Base-by-base conservation (phyloP, 2,797 vertebrate genomes). In the Pempheris klunzingeri region DNA sequence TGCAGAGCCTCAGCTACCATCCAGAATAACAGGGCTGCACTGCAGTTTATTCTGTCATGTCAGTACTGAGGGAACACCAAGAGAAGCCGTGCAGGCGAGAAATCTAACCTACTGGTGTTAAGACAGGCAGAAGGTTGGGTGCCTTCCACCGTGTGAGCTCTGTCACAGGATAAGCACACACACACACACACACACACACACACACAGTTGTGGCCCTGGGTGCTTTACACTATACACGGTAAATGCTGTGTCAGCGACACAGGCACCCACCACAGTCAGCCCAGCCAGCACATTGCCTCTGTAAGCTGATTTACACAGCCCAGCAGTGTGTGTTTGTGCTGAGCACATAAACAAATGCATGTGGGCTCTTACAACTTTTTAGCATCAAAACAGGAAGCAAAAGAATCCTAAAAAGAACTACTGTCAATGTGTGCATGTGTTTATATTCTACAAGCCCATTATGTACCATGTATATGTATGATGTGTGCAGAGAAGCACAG, bases 221-320 rank as follows among this genome's bases (percentile, higher is more conserved):
- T 90, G 90, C 87, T 88, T 87, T 92, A 92, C 88, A 82, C 80
- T 80, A 86, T 88, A 89, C 81, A 84, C 83, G 67, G 78, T 82
- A 90, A 91, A 87, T 83, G 93, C 93, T 91, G 90, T 50, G 90
- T 94, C 92, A 93, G 93, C 90, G 59, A 90, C 88, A 86, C 80
- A 68, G 82, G 87, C 88, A 90, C 88, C 90, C 86, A 87, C 85
- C 89, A 88, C 90, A 80, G 90, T 83, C 71, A 88, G 87, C 90
- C 85, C 81, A 89, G 87, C 84, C 78, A 90, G 90, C 91, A 92
- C 90, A 90, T 88, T 91, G 91, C 92, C 82, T 92, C 87, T 38
- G 81, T 93, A 94, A 94, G 93, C 93, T 91, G 89, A 92, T 92
- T 93, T 92, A 77, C 79, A 81, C 85, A 80, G 78, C 80, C 78